Conservation (phyloP, 1,140 invertebrate genomes). For the Drosophila tsacasi region DNA sequence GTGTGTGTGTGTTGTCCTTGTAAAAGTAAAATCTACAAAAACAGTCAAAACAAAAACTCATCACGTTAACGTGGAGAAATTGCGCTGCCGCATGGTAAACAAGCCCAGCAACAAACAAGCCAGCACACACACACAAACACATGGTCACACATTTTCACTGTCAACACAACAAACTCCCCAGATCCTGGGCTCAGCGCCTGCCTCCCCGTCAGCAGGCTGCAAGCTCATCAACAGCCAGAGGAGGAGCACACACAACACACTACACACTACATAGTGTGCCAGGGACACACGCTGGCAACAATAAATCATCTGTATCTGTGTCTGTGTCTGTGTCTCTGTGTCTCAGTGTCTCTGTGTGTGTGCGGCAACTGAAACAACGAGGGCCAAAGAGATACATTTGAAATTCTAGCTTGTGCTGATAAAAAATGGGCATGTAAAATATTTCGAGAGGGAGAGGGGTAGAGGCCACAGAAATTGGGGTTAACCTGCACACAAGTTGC, state of each 20-base stretch:
- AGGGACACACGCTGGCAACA: slow-evolving; percentile 59
- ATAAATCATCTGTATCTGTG: slow-evolving; percentile 69
- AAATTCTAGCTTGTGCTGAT: slow-evolving; percentile 76
- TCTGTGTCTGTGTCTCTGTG: slow-evolving; percentile 1
- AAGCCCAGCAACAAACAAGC: slow-evolving; percentile 50
- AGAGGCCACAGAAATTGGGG: slow-evolving; percentile 66
- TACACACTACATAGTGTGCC: slow-evolving; percentile 15
- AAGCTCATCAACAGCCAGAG: slow-evolving; percentile 64
- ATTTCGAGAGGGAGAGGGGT: slow-evolving; percentile 36
- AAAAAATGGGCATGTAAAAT: slow-evolving; percentile 78
- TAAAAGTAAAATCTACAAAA: slow-evolving; percentile 53
- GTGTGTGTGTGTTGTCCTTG: slow-evolving; percentile 13
- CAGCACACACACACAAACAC: slow-evolving; percentile 41
- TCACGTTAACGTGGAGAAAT: slow-evolving; percentile 69
- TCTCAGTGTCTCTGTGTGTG: not conserved
- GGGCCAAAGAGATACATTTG: slow-evolving; percentile 67
- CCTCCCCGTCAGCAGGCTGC: slow-evolving; percentile 26
- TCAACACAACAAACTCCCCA: slow-evolving; percentile 62
- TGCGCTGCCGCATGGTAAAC: slow-evolving; percentile 58
- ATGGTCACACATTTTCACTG: slow-evolving; percentile 68
- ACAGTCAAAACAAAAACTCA: slow-evolving; percentile 71
- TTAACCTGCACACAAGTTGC: slow-evolving; percentile 58
- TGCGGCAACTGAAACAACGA: slow-evolving; percentile 52
- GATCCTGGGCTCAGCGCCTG: slow-evolving; percentile 36
- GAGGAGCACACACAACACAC: slow-evolving; percentile 4